Percentiles rank a stretch among this genome's conserved stretches.
Conservation (phyloP, 2,797 vertebrate genomes). For the Kryptopterus vitreolus region DNA sequence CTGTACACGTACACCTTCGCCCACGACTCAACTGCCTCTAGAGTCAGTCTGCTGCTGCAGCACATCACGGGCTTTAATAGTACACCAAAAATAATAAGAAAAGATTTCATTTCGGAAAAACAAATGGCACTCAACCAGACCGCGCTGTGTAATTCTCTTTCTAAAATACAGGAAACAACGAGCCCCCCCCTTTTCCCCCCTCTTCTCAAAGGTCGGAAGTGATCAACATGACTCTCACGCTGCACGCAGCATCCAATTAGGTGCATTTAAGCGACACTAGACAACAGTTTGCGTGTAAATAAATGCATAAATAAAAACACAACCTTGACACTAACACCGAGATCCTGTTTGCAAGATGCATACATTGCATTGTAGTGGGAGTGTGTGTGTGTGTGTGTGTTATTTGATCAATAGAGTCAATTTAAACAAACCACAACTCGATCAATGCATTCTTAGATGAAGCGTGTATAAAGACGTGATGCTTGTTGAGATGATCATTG, state of each 20-base stretch:
- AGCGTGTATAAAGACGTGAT: not conserved
- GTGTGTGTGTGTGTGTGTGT: too few species aligned
- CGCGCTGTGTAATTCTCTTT: not conserved
- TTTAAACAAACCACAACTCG: not conserved
- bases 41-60: constrained; percentile 29
- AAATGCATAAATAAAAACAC: not conserved
- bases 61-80: constrained; percentile 6
- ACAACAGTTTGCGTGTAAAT: not conserved
- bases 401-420: not conserved
- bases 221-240: constrained; percentile 41
- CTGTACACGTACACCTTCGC: constrained; percentile 55
- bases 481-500: constrained; percentile 5
- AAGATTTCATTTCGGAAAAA: not conserved
- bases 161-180: constrained; percentile 45
- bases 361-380: not conserved
- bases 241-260: constrained; percentile 30
- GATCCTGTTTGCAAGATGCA: not conserved
- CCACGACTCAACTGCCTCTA: constrained; percentile 44
- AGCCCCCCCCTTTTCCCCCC: constrained; percentile 13
- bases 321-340: not conserved
- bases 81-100: not conserved
- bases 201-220: constrained; percentile 27
- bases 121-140: not conserved
- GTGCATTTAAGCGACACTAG: not conserved
- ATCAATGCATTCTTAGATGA: not conserved